Conservation (phyloP, 23 tunicate species). For the Oikopleura dioica region DNA sequence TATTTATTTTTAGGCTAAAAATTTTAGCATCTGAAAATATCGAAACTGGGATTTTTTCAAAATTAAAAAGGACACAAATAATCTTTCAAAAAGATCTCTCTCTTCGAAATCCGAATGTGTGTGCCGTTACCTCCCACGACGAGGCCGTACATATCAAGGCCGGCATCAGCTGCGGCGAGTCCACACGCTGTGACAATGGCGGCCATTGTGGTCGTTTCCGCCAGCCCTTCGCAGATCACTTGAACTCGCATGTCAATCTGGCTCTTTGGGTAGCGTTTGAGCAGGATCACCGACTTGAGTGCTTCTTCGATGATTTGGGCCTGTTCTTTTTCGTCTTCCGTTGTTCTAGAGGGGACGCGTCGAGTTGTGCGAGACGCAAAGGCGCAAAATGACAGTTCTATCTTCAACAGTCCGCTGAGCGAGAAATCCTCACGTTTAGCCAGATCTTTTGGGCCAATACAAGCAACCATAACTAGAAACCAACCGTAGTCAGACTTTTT, state of each 20-base stretch:
- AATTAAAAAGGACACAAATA: too few species aligned
- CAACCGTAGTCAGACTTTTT: neutral
- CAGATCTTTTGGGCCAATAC: slow-evolving; percentile 13
- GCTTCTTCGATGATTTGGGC: neutral
- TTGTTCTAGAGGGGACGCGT: neutral
- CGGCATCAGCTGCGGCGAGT: neutral
- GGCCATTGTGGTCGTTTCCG: neutral
- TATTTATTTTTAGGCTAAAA: too few species aligned
- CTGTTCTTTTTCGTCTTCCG: neutral
- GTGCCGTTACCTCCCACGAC: too few species aligned
- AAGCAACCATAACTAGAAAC: neutral
- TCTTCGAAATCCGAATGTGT: too few species aligned
- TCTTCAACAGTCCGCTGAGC: neutral
- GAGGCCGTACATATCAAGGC: neutral
- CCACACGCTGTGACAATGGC: neutral
- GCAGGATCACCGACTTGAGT: neutral
- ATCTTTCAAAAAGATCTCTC: too few species aligned
- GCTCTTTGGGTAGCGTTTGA: neutral
- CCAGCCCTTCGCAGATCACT: neutral
- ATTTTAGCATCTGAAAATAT: too few species aligned
- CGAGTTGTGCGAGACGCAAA: neutral
- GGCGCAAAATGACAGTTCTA: neutral
- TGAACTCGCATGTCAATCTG: neutral
- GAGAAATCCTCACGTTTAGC: neutral
- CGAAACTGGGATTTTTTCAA: too few species aligned